These are phyloP conservation scores for Phenganax stokvisi DNA, from an alignment of 92 coral and sea anemone species.

Conservation along the genomic window DNA sequence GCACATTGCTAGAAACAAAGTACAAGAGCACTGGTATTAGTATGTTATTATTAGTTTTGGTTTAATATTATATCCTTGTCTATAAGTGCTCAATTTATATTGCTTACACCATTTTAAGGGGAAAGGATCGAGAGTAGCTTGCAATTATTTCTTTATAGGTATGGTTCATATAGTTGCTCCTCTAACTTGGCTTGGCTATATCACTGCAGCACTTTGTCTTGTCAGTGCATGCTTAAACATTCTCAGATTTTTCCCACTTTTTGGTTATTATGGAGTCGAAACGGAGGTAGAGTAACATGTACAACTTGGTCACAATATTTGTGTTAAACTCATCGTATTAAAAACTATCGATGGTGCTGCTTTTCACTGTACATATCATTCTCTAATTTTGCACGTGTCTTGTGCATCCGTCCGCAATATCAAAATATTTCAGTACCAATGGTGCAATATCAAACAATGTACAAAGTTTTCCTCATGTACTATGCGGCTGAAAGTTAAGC, in stretches of 20 bases:
- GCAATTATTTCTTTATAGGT: constrained; percentile 50
- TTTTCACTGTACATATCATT: too few relatives aligned
- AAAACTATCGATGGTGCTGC: too few relatives aligned
- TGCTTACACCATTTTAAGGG: neutral
- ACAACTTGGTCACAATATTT: too few relatives aligned
- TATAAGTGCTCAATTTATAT: neutral
- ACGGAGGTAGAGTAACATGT: constrained; percentile 59
- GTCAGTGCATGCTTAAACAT: constrained; percentile 88
- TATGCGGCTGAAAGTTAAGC: too few relatives aligned
- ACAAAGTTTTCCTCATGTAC: too few relatives aligned
- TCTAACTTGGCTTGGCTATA: constrained; percentile 72
- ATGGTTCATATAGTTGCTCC: constrained; percentile 72
- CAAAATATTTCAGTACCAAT: too few relatives aligned
- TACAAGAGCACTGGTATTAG: constrained; percentile 84
- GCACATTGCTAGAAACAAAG: constrained; percentile 58
- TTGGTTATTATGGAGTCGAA: constrained; percentile 69
- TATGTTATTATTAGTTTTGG: neutral
- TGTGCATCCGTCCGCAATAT: too few relatives aligned
- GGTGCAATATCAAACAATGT: too few relatives aligned
- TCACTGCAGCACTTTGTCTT: constrained; percentile 64
- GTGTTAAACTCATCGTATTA: too few relatives aligned
- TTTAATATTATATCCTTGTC: neutral
- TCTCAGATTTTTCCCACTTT: constrained; percentile 78
- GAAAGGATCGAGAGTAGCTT: neutral
- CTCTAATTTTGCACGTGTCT: too few relatives aligned